Evolutionary conservation across 2,888 invertebrate species (phyloP), one percentile per base, ranked within the genome.

Genomic region (Aplocera efformata): DNA sequence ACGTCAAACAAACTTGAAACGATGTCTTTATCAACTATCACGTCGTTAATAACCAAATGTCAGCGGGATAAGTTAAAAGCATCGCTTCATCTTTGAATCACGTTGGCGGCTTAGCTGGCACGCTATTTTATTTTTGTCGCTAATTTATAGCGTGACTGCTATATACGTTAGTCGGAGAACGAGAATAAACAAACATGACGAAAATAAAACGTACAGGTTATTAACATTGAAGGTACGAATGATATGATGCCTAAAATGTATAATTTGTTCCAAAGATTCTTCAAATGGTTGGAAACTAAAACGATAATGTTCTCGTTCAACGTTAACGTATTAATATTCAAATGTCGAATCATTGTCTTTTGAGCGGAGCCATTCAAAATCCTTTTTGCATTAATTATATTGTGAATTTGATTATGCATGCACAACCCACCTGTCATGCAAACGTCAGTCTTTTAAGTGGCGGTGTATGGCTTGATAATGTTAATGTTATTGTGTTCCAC

Each of bases 41-140:
- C 45, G 28, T 40, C 40, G 30, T 45, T 45, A 45, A 45, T 45
- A 45, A 45, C 32, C 23, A 28, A 36, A 45, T 37, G 45, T 45
- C 36, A 45, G 32, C 34, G 40, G 31, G 30, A 35, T 40, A 36
- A 45, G 40, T 53, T 50, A 32, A 53, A 53, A 50, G 40, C 42
- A 42, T 37, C 42, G 35, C 40, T 53, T 50, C 41, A 46, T 48
- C 50, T 53, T 40, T 40, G 32, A 39, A 28, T n/a, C 44, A 44
- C 42, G 67, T 72, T 68, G 72, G 71, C 71, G 72, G 72, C 65
- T 66, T 65, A 60, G 60, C 46, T 29, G 48, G 48, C 50, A 50
- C 50, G 52, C 63, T 67, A 73, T 65, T 72, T 76, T 78, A 76
- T 78, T 79, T 79, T 63, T 58, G 75, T 75, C 67, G 69, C 73